phyloP scores from a whole-genome alignment of 2,113 vertebrate species.

The Cephalopholis sonnerati region DNA sequence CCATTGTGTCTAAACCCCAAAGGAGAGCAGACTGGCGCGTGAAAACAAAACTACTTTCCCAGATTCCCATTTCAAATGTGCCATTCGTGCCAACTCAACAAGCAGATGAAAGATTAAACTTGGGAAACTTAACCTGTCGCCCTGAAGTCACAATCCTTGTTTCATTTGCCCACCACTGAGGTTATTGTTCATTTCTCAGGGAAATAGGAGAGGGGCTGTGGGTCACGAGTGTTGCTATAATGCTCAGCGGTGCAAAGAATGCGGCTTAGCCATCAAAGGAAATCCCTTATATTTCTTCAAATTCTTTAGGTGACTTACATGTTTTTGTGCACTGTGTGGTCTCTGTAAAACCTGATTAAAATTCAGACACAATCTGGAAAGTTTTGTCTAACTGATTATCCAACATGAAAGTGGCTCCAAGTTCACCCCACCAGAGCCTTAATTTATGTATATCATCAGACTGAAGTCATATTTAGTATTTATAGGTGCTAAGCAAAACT shows the following conservation, averaged over 20 bases:
- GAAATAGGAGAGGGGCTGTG: slow-evolving; percentile 31
- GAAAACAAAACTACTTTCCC: slow-evolving; percentile 69
- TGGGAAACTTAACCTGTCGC: slow-evolving; percentile 71
- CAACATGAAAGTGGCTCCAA: neutral
- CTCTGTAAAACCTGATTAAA: slow-evolving; percentile 34
- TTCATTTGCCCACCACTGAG: slow-evolving; percentile 54
- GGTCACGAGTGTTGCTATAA: slow-evolving; percentile 67
- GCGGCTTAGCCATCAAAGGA: slow-evolving; percentile 69
- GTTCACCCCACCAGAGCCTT: slow-evolving; percentile 1
- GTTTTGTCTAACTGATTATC: slow-evolving; percentile 5
- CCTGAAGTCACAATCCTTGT: slow-evolving; percentile 70
- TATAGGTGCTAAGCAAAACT: slow-evolving; percentile 1
- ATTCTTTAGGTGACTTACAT: slow-evolving; percentile 61
- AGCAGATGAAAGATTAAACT: slow-evolving; percentile 71
- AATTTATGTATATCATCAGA: neutral
- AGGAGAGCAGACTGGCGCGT: slow-evolving; percentile 50
- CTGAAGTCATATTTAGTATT: neutral
- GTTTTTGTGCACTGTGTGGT: slow-evolving; percentile 37
- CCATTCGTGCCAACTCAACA: slow-evolving; percentile 53
- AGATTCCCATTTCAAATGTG: slow-evolving; percentile 77
- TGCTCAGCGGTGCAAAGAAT: slow-evolving; percentile 56
- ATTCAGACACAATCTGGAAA: neutral
- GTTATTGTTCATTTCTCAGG: slow-evolving; percentile 65
- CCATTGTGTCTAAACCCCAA: slow-evolving; percentile 62
- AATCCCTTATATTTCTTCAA: slow-evolving; percentile 58